Evolutionary conservation across 2,888 invertebrate species (phyloP).

Genomic region (Ditula angustiorana): DNA sequence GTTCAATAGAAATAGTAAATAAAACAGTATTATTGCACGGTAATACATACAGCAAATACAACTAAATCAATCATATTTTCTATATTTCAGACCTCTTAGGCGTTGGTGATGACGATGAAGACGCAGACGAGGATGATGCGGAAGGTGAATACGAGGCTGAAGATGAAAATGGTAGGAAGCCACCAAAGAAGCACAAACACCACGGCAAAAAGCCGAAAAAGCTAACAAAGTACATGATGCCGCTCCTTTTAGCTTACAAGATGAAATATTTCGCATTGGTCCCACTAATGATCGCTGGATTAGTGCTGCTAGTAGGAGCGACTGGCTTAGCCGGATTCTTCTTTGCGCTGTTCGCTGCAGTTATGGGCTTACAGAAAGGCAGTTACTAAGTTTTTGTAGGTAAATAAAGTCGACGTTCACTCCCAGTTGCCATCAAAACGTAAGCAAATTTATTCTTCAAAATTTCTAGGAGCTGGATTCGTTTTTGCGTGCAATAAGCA

Average conservation of each 20-base stretch:
- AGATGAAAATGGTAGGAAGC: slow-evolving; percentile 55
- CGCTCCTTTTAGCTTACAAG: slow-evolving; percentile 92
- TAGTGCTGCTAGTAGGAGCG: slow-evolving; percentile 90
- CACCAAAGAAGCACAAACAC: slow-evolving; percentile 42
- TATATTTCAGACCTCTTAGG: slow-evolving; percentile 69
- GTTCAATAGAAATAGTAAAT: no score
- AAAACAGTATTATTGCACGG: no score
- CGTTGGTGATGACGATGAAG: slow-evolving; percentile 62
- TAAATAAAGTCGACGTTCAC: slow-evolving; percentile 61
- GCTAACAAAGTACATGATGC: slow-evolving; percentile 89
- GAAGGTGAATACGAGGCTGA: slow-evolving; percentile 62
- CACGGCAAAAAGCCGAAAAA: slow-evolving; percentile 86
- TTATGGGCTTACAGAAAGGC: slow-evolving; percentile 89
- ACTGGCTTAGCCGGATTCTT: slow-evolving; percentile 95
- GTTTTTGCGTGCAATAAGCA: neutral
- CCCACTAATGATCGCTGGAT: slow-evolving; percentile 90
- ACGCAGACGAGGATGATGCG: slow-evolving; percentile 64
- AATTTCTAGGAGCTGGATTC: neutral
- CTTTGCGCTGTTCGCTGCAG: slow-evolving; percentile 94
- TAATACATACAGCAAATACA: no score
- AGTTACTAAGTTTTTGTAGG: slow-evolving; percentile 60
- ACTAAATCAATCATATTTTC: neutral
- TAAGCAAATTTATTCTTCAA: slow-evolving; percentile 51
- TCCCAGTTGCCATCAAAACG: slow-evolving; percentile 73
- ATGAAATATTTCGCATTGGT: slow-evolving; percentile 92